These are phyloP conservation scores for Trachelus tabidus DNA, from an alignment of 2,888 invertebrate genomes.

Conservation along the genomic window DNA sequence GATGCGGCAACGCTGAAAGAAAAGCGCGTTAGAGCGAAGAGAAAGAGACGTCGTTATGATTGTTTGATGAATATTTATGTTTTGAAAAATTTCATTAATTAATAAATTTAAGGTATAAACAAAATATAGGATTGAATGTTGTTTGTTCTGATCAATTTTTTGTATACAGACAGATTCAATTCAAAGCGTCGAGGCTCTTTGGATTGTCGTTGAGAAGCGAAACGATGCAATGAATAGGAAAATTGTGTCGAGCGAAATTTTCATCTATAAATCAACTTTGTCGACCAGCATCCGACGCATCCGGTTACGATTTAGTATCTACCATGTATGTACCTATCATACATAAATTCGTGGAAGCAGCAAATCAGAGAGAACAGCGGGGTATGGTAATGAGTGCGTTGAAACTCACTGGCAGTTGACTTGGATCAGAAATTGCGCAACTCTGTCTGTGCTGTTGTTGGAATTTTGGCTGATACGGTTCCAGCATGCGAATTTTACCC, in stretches of 20 bases:
- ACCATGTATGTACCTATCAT: not conserved
- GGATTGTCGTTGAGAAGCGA: not conserved
- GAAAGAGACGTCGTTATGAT: too few species aligned
- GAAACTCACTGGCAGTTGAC: conserved; percentile 47
- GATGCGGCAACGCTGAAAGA: not conserved
- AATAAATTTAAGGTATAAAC: not conserved
- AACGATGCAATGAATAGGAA: not conserved
- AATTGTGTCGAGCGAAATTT: not conserved
- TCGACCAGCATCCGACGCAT: not conserved
- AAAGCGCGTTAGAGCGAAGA: not conserved
- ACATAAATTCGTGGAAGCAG: conserved; percentile 1
- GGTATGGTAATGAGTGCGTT: not conserved
- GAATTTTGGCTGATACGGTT: conserved; percentile 91
- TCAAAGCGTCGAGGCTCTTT: not conserved
- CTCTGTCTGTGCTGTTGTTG: conserved; percentile 83
- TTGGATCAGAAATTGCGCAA: conserved; percentile 49
- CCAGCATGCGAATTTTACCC: conserved; percentile 93
- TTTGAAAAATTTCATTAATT: not conserved
- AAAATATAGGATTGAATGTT: not conserved
- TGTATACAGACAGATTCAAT: not conserved
- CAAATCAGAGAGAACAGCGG: not conserved
- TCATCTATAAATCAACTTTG: not conserved
- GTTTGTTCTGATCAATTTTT: not conserved
- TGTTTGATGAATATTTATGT: not conserved
- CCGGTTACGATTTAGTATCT: not conserved